Percentiles rank a stretch among this genome's conserved stretches.
Conservation (phyloP, 2,888 invertebrate species). For the Clistopyga incitator region DNA sequence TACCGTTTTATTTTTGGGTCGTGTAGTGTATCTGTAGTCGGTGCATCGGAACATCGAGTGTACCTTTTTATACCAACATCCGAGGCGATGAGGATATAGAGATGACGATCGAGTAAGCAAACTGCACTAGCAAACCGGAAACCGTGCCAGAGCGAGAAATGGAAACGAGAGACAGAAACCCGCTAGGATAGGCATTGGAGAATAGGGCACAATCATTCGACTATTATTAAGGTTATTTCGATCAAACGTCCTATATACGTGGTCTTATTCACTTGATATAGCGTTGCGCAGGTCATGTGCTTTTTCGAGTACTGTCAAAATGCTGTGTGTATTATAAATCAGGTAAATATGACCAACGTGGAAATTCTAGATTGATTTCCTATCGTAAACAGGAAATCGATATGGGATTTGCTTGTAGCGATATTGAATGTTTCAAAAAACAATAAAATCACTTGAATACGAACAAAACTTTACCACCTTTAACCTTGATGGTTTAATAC, state of each 20-base stretch:
- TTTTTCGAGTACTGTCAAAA: conserved; percentile 22
- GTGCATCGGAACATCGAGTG: conserved; percentile 22
- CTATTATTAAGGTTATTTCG: conserved; percentile 39
- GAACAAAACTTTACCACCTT: too few relatives aligned
- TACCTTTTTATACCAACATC: conserved; percentile 43
- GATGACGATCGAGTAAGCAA: conserved; percentile 53
- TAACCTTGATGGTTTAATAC: too few relatives aligned
- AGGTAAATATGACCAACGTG: too few relatives aligned
- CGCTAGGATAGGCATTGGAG: not conserved
- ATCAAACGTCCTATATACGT: conserved; percentile 23
- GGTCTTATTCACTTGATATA: conserved; percentile 39
- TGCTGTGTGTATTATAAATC: not conserved
- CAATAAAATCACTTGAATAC: too few relatives aligned
- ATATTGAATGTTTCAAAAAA: too few relatives aligned
- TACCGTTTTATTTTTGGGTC: conserved; percentile 61
- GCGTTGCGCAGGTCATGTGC: conserved; percentile 19
- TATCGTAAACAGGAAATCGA: too few relatives aligned
- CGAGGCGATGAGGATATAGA: conserved; percentile 26
- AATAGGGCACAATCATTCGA: conserved; percentile 4
- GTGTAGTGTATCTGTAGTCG: conserved; percentile 57
- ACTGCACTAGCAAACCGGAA: conserved; percentile 1
- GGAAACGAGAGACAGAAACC: conserved; percentile 12
- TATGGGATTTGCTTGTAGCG: too few relatives aligned
- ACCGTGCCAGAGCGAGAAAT: conserved; percentile 7
- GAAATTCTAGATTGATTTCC: too few relatives aligned